These are phyloP conservation scores for Stenodera caucasica DNA, from an alignment of 2,888 invertebrate species.

Conservation along the genomic window DNA sequence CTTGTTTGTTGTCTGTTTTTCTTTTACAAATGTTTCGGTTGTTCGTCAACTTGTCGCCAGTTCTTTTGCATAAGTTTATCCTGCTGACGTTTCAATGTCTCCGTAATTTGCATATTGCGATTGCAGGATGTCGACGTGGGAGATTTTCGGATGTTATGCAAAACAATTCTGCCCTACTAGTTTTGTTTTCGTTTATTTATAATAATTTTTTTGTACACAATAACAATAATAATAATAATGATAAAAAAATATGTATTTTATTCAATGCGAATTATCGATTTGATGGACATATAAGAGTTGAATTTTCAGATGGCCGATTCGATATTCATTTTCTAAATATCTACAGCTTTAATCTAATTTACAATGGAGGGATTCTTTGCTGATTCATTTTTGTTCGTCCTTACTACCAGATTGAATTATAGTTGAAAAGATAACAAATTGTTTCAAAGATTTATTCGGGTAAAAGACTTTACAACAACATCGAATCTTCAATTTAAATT, in stretches of 20 bases:
- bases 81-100: slow-evolving; percentile 7
- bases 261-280: slow-evolving; percentile 4
- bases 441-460: background rate
- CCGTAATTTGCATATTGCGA: slow-evolving; percentile 2
- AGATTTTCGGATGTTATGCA: slow-evolving; percentile 7
- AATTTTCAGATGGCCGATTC: background rate
- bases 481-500: too few species aligned
- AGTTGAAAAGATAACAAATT: background rate
- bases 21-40: slow-evolving; percentile 1
- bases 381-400: background rate
- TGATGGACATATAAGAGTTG: background rate
- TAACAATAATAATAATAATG: background rate
- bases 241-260: background rate
- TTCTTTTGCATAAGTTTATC: slow-evolving; percentile 6
- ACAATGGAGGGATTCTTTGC: background rate
- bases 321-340: background rate
- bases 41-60: slow-evolving; percentile 9
- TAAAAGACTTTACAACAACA: too few species aligned
- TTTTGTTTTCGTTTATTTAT: background rate
- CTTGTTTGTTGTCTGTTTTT: background rate
- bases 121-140: slow-evolving; percentile 4
- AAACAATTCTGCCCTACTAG: background rate
- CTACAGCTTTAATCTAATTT: slow-evolving; percentile 5
- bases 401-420: background rate
- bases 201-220: background rate